phyloP scores from a whole-genome alignment of 1,140 invertebrate species.

The Brachionus plicatilis region DNA sequence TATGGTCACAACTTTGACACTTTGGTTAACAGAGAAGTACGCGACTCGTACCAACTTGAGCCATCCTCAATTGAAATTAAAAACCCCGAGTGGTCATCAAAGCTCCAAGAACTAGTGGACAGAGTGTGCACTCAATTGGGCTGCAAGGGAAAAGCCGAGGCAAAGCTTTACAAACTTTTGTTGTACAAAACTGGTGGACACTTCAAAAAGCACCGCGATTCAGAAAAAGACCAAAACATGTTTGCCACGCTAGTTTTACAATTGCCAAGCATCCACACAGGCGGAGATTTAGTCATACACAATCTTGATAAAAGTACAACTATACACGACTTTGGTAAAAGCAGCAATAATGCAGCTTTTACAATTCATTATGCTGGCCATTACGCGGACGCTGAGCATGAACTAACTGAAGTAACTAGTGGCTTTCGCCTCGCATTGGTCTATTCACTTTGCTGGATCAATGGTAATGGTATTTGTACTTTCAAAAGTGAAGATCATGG shows the following conservation, averaged over 20 bases:
- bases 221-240: background rate
- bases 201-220: background rate
- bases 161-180: background rate
- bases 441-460: background rate
- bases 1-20: background rate
- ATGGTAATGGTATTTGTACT: background rate
- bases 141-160: background rate
- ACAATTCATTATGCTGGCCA: background rate
- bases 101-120: background rate
- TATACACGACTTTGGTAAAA: background rate
- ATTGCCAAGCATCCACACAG: background rate
- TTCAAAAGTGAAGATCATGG: background rate
- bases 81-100: background rate
- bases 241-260: background rate
- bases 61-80: background rate
- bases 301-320: background rate
- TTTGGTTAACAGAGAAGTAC: background rate
- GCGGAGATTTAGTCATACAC: background rate
- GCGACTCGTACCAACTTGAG: background rate
- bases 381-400: background rate
- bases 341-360: background rate
- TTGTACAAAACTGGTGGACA: background rate
- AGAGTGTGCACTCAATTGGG: background rate
- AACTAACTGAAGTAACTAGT: background rate
- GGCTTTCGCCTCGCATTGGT: background rate